Conservation (phyloP, 1,140 invertebrate genomes). For the Kradibia gibbosae region DNA sequence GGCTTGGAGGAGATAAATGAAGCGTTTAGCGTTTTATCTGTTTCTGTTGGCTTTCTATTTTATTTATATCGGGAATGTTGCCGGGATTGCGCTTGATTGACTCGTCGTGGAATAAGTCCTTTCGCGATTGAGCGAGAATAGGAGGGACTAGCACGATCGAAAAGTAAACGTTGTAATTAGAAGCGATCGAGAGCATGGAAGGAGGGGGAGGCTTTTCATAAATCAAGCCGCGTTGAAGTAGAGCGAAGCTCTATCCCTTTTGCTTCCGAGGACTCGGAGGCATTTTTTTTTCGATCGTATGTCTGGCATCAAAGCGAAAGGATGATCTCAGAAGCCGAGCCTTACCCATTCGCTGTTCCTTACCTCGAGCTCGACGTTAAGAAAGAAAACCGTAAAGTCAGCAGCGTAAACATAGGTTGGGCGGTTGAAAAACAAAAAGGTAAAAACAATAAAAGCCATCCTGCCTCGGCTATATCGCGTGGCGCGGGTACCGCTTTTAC, state of each 20-base stretch:
- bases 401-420: not conserved
- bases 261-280: not conserved
- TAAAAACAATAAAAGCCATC: not conserved
- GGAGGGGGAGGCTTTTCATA: not conserved
- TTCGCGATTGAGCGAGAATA: not conserved
- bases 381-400: not conserved
- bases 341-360: not conserved
- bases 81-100: not conserved
- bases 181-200: no score
- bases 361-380: not conserved
- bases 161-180: slow-evolving; percentile 30
- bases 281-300: not conserved
- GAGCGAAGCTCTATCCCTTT: not conserved
- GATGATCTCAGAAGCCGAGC: not conserved
- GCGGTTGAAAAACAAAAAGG: not conserved
- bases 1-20: slow-evolving; percentile 19
- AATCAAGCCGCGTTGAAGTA: not conserved
- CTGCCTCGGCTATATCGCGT: not conserved
- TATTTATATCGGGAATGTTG: not conserved
- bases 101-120: not conserved
- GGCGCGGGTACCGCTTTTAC: no score
- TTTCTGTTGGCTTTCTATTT: slow-evolving; percentile 25
- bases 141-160: not conserved
- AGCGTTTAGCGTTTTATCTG: slow-evolving; percentile 2
- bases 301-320: not conserved